These are phyloP conservation scores for Ameiurus melas DNA, from an alignment of 2,113 vertebrate genomes.

Conservation along the genomic window DNA sequence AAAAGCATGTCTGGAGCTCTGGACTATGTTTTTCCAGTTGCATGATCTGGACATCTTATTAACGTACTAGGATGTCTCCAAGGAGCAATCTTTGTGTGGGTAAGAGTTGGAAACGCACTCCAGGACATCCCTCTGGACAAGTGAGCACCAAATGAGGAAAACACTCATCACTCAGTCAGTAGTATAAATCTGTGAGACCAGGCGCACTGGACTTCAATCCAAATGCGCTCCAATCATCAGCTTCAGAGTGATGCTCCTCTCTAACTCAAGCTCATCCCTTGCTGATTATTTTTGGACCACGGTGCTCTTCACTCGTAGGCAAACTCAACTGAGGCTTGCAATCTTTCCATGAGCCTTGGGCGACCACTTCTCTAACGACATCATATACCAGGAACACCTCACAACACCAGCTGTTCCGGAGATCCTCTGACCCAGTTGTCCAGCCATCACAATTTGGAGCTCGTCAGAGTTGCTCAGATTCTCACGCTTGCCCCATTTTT, in stretches of 20 bases:
- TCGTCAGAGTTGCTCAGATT: no score
- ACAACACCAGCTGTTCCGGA: no score
- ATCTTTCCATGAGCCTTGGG: not conserved
- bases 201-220: not conserved
- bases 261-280: not conserved
- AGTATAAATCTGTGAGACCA: not conserved
- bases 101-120: not conserved
- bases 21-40: not conserved
- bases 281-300: not conserved
- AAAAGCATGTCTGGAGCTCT: not conserved
- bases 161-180: not conserved
- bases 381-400: no score
- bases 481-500: no score
- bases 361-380: no score
- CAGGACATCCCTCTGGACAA: slow-evolving; percentile 2
- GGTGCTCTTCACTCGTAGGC: not conserved
- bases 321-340: not conserved
- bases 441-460: no score
- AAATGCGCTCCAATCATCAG: not conserved
- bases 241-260: not conserved
- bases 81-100: not conserved
- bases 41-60: not conserved
- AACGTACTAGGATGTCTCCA: not conserved
- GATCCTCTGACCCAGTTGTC: no score
- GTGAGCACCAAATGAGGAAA: slow-evolving; percentile 2